Evolutionary conservation across 1,140 invertebrate genomes (phyloP).

Genomic region (Eupristina koningsbergeri): DNA sequence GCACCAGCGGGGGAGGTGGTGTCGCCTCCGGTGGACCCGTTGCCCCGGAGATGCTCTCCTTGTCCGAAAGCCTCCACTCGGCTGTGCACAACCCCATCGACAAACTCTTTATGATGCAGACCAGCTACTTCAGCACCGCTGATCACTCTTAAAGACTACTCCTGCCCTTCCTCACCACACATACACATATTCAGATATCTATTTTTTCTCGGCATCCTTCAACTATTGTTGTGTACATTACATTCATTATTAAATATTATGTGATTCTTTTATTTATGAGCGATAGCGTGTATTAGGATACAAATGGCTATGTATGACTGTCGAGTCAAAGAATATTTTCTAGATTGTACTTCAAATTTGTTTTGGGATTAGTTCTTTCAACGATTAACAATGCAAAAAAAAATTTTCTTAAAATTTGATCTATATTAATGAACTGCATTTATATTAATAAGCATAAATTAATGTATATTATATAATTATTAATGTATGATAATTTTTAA

Average conservation of each 20-base stretch:
- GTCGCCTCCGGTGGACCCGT: conserved; percentile 72
- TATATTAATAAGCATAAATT: no score
- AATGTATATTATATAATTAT: no score
- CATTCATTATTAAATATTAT: conserved; percentile 17
- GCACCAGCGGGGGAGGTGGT: conserved; percentile 56
- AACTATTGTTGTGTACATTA: conserved; percentile 36
- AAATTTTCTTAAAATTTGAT: background rate
- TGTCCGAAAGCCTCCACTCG: conserved; percentile 77
- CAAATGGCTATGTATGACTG: background rate
- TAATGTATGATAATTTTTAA: no score
- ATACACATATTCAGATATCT: conserved; percentile 33
- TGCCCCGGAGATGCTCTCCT: conserved; percentile 73
- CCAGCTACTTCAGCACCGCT: conserved; percentile 85
- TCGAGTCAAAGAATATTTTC: background rate
- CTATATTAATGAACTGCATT: background rate
- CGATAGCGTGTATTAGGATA: background rate
- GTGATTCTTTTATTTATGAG: background rate
- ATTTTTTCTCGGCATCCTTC: conserved; percentile 39
- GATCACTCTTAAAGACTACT: conserved; percentile 27
- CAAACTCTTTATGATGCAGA: conserved; percentile 98
- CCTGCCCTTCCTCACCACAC: background rate
- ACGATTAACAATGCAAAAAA: background rate
- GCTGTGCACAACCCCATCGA: conserved; percentile 93
- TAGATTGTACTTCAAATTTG: background rate
- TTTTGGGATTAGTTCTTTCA: background rate